phyloP scores from a whole-genome alignment of 2,797 vertebrate species.

The Garrulus glandarius region DNA sequence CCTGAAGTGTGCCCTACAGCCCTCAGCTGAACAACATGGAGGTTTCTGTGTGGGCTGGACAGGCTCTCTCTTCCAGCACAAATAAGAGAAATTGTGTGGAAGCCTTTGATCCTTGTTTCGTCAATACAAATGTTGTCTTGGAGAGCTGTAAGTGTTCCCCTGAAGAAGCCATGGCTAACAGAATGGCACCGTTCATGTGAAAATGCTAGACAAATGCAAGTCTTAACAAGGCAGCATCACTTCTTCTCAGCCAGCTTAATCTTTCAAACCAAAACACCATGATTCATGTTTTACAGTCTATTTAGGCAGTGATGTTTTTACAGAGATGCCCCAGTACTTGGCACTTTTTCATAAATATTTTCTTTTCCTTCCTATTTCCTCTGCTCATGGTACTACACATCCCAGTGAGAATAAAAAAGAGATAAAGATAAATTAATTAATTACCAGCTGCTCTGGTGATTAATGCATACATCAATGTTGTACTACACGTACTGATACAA shows the following conservation, averaged over 20 bases:
- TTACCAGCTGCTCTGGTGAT: slow-evolving; percentile 19
- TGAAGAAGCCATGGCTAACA: background rate
- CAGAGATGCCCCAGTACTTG: background rate
- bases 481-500: background rate
- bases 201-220: background rate
- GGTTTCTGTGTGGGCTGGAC: background rate
- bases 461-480: background rate
- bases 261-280: background rate
- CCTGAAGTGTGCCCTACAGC: background rate
- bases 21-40: background rate
- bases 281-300: background rate
- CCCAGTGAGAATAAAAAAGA: background rate
- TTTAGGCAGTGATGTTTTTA: slow-evolving; percentile 1
- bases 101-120: background rate
- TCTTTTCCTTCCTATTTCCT: slow-evolving; percentile 1
- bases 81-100: background rate
- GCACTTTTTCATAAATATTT: slow-evolving; percentile 40
- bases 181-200: background rate
- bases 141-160: background rate
- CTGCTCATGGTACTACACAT: background rate
- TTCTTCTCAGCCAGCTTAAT: background rate
- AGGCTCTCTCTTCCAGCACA: background rate
- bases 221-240: background rate
- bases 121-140: background rate
- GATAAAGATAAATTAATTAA: slow-evolving; percentile 19